Conservation (phyloP, 92 coral and sea anemone genomes). For the Desmophyllum pertusum region DNA sequence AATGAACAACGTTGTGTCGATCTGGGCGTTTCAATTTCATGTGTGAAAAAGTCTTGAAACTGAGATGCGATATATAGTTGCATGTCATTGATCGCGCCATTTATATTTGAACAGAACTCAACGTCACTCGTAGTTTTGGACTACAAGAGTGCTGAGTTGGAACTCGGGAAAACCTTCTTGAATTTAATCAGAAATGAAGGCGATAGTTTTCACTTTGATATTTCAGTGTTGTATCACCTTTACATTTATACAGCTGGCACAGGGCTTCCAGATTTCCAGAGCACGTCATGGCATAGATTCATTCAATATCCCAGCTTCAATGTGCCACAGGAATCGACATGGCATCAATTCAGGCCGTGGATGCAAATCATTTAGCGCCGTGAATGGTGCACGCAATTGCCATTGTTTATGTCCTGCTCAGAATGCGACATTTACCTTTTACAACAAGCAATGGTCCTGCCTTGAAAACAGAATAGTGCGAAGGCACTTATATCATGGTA, state of each 20-base stretch:
- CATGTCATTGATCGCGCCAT: background rate
- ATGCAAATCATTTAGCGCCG: background rate
- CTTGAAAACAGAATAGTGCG: background rate
- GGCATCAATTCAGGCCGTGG: background rate
- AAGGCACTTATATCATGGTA: background rate
- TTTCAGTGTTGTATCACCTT: background rate
- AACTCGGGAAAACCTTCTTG: background rate
- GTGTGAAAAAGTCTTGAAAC: background rate
- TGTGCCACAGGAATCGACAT: background rate
- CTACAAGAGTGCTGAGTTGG: background rate
- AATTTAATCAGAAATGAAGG: background rate
- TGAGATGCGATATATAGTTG: background rate
- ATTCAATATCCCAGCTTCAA: background rate
- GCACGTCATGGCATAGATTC: background rate
- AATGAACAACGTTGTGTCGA: background rate
- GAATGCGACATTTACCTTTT: background rate
- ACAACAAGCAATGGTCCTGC: background rate
- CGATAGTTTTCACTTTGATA: background rate
- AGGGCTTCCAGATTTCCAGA: background rate
- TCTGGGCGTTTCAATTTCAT: background rate
- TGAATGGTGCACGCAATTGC: background rate
- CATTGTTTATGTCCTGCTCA: background rate
- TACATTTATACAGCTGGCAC: background rate
- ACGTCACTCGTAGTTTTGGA: background rate
- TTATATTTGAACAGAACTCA: background rate